Conservation (phyloP, 2,797 vertebrate species). For the Babyrousa celebensis region DNA sequence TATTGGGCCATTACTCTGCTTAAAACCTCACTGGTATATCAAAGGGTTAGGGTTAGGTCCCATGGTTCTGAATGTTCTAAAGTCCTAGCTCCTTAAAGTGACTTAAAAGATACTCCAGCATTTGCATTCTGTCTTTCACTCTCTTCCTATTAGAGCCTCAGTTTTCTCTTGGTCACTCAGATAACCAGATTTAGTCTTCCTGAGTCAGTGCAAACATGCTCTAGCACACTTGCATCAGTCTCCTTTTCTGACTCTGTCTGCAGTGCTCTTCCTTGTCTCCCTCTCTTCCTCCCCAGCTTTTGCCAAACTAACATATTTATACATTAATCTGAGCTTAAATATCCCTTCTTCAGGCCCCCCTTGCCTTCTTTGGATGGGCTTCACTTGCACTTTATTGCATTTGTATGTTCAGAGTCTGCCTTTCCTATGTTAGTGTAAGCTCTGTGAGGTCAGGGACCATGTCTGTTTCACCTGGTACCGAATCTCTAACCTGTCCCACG, state of each 20-base stretch:
- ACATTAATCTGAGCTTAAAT: background rate
- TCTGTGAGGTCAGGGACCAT: background rate
- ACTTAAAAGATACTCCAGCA: background rate
- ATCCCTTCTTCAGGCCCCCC: background rate
- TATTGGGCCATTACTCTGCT: background rate
- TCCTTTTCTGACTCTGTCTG: background rate
- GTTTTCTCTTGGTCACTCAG: background rate
- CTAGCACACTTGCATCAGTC: background rate
- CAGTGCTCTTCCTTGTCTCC: background rate
- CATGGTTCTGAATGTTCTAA: background rate
- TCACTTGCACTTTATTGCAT: background rate
- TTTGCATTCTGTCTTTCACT: conserved; percentile 6
- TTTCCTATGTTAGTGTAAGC: background rate
- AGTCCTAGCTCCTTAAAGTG: background rate
- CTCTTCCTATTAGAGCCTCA: background rate
- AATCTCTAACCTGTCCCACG: background rate
- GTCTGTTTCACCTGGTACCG: background rate
- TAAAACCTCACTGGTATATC: background rate
- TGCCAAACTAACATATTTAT: background rate
- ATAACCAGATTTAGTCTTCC: background rate
- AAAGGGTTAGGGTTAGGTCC: no score
- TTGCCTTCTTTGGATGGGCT: background rate
- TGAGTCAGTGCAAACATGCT: background rate
- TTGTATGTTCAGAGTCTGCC: background rate
- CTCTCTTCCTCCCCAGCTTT: background rate